Evolutionary conservation across 2,113 vertebrate species (phyloP).

Genomic region (Cinclus cinclus): DNA sequence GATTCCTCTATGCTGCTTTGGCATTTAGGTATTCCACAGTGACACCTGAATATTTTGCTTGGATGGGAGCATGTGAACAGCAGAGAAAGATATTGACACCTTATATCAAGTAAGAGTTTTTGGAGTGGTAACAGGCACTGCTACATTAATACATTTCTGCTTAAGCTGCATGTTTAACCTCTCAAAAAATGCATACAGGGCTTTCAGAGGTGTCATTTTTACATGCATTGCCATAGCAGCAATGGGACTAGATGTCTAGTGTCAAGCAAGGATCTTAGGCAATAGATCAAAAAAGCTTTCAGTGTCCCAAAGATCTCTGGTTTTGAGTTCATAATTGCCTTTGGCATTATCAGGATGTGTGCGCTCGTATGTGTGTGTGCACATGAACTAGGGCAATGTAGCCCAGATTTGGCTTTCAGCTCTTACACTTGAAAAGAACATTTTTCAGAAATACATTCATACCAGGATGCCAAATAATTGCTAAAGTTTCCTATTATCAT

Average conservation of each 20-base stretch:
- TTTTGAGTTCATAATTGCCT: background rate
- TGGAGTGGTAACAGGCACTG: background rate
- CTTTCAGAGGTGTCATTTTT: background rate
- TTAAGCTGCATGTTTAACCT: background rate
- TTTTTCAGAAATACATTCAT: background rate
- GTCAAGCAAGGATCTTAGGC: background rate
- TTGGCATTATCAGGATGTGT: background rate
- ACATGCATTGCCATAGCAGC: background rate
- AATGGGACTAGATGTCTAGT: background rate
- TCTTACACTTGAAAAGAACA: background rate
- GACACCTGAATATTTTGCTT: background rate
- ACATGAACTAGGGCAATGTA: background rate
- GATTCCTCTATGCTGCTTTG: background rate
- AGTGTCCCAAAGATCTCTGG: background rate
- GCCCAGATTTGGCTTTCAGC: background rate
- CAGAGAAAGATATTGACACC: background rate
- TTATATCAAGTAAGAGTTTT: background rate
- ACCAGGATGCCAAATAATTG: background rate
- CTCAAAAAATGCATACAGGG: background rate
- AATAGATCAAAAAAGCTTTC: background rate
- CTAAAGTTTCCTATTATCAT: background rate
- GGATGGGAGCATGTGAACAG: background rate
- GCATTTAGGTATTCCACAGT: background rate
- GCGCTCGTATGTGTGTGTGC: too few species aligned
- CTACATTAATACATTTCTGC: background rate